These are phyloP conservation scores for Paraescarpia echinospica DNA, from an alignment of 1,140 invertebrate species.

Conservation along the genomic window DNA sequence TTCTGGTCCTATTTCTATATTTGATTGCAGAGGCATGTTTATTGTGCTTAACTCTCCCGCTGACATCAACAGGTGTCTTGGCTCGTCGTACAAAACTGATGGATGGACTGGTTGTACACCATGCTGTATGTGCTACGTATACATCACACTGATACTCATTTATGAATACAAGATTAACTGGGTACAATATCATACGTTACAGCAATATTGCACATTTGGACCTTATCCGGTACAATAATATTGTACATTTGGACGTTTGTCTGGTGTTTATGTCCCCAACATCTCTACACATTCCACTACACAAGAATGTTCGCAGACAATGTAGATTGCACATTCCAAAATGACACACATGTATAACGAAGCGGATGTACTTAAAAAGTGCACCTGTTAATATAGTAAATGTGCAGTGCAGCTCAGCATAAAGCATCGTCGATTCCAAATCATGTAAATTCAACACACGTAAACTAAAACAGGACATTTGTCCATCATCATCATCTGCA, in stretches of 20 bases:
- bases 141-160: neutral
- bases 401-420: neutral
- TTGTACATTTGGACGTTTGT: neutral
- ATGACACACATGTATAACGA: neutral
- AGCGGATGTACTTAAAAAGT: neutral
- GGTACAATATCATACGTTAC: neutral
- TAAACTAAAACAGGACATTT: neutral
- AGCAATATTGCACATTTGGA: neutral
- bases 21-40: no score
- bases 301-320: neutral
- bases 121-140: neutral
- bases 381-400: neutral
- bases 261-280: neutral
- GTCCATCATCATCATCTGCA: neutral
- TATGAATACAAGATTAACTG: neutral
- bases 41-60: no score
- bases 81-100: no score
- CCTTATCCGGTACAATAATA: no score
- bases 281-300: neutral
- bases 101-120: neutral
- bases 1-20: no score
- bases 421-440: neutral
- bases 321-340: no score
- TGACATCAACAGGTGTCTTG: no score
- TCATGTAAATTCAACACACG: neutral